Base-by-base conservation (phyloP, 2,888 invertebrate genomes). In the Sinotaia quadrata region DNA sequence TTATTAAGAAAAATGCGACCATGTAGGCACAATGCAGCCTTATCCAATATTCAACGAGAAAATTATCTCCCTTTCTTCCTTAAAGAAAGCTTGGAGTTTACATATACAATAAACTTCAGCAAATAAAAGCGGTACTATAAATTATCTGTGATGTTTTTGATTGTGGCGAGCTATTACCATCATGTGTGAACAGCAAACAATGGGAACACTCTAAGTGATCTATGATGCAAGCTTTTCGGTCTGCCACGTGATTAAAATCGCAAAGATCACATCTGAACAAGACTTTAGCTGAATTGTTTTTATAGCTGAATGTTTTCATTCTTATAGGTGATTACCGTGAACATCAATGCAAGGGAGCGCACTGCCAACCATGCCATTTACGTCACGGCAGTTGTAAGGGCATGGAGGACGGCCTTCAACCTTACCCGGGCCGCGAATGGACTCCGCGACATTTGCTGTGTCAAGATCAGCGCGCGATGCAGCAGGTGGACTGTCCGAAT, bases 321-420 rank as follows among this genome's bases (percentile, higher is more conserved):
- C n/a, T 37, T 21, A 12, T 60, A 78, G 78, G 78, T 49, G 78
- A 78, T 44, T 78, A 78, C 71, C 52, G 69, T 1, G 54, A 54
- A 15, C 68, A 73, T 27, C 72, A 75, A 56, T 76, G 76, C 37
- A 47, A 37, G 1, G 67, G 56, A 12, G 63, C 60, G 4, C 58
- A 71, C 36, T 78, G 78, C 41, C 49, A 71, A 2, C 74, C 78
- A 2, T 78, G 78, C 57, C 31, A 73, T 12, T 31, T 54, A 0
- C 63, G 74, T 8, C 72, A 69, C 41, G 75, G 75, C 34, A 66
- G 56, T n/a, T 78, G 78, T 56, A 57, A 75, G 24, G 75, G 74
- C 2, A 68, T 63, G 36, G 29, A 61, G 8, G 72, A 76, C 49
- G 78, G 78, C n/a, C 73, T 76, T 29, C 77, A 78, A 56, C 69